Base-by-base conservation (phyloP, 2,797 vertebrate genomes). In the Okamejei kenojei region DNA sequence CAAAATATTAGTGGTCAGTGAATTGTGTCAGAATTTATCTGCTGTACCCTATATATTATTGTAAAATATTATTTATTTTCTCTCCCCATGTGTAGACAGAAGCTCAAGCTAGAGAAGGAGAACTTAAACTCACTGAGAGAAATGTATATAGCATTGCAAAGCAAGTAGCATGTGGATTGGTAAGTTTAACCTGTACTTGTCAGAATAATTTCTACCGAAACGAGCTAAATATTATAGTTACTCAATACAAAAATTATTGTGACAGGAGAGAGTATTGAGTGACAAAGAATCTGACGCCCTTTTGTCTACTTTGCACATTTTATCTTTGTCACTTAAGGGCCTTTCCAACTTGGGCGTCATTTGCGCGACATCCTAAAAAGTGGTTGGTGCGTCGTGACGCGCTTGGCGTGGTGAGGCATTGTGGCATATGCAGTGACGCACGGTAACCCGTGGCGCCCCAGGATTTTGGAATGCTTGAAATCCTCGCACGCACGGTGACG, bases 141-240 rank as follows among this genome's bases (percentile, higher is more conserved):
- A 65, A 58, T 10, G 54, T 94, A 29, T 94, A 88, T 77, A 86
- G 88, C 17, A 93, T 94, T 88, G 94, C 93, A 9, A 71, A 65
- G 71, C 94, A 94, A 90, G 93, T 94, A 13, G 94, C 93, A 21
- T 65, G 86, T 21, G 94, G 93, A 0, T 80, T 94, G 94, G 94
- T 94, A 93, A 17, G 93, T 94, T 88, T 35, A 88, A 65, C 9
- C 45, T 21, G 15, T 58, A 13, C 26, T 13, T 4, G 79, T 23
- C 38, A 45, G 79, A 54, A 19, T 21, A 7, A 45, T n/a, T 32
- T 63, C 61, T 86, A 13, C 29, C 13, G 82, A 86, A 86, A 63
- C 26, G 15, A 26, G 54, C 10, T 63, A 63, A 54, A 58, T 54
- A 58, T 45, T 58, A 21, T 8, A 80, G 79, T 54, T 15, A 84